These are phyloP conservation scores for Darevskia mixta DNA, from an alignment of 2,797 vertebrate genomes.

Conservation along the genomic window DNA sequence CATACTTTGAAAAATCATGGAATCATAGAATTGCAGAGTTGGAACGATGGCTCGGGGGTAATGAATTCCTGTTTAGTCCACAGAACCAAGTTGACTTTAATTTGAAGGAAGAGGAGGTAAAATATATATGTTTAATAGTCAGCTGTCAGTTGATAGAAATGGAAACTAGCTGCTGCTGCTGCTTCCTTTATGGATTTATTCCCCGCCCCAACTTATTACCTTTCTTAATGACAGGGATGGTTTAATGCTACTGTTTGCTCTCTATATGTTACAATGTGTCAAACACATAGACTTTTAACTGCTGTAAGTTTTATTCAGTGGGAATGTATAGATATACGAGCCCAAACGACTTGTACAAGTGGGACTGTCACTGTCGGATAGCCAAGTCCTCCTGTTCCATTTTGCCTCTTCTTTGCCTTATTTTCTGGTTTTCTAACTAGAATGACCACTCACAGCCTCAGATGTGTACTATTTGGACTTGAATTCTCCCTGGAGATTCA, in stretches of 20 bases:
- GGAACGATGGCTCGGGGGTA: not conserved
- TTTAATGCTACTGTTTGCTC: not conserved
- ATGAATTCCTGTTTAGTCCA: not conserved
- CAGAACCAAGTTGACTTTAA: not conserved
- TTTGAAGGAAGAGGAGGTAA: not conserved
- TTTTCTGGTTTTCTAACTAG: not conserved
- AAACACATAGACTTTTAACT: slow-evolving; percentile 5
- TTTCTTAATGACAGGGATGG: not conserved
- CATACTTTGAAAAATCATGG: no score
- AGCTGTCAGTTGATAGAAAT: not conserved
- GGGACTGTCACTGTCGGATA: slow-evolving; percentile 28
- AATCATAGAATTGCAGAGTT: no score
- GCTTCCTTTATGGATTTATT: slow-evolving; percentile 28
- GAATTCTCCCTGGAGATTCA: not conserved
- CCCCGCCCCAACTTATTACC: slow-evolving; percentile 10
- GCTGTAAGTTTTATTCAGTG: slow-evolving; percentile 16
- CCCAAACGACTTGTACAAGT: not conserved
- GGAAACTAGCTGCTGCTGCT: not conserved
- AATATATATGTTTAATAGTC: not conserved
- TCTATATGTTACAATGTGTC: not conserved
- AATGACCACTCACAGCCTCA: not conserved
- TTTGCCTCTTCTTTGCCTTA: not conserved
- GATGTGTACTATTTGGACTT: not conserved
- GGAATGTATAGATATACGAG: slow-evolving; percentile 31
- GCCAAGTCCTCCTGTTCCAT: not conserved